Conservation (phyloP, 2,113 vertebrate species). For the Odocoileus hemionus region DNA sequence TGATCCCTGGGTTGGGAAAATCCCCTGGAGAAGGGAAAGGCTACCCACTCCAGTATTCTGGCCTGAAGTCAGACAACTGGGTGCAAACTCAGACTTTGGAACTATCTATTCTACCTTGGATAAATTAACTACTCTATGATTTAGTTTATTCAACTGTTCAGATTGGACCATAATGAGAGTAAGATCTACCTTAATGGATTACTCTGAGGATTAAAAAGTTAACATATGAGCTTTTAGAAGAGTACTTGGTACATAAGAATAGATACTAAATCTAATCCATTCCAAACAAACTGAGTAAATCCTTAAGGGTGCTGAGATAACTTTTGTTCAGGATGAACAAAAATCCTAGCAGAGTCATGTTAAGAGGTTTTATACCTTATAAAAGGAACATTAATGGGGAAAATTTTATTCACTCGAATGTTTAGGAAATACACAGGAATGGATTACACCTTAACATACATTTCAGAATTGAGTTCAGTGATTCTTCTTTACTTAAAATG, state of each 20-base stretch:
- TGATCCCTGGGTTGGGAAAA: neutral
- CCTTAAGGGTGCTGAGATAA: neutral
- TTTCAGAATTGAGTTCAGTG: neutral
- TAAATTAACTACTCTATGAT: neutral
- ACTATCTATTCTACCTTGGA: neutral
- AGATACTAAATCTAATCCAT: neutral
- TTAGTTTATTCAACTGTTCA: neutral
- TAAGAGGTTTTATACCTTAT: neutral
- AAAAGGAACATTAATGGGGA: neutral
- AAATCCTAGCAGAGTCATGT: neutral
- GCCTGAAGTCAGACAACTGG: neutral
- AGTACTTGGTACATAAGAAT: neutral
- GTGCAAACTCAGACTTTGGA: neutral
- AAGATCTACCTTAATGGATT: neutral
- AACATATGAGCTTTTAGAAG: neutral
- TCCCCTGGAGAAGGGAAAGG: neutral
- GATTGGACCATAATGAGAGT: neutral
- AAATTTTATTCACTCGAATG: neutral
- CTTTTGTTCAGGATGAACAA: neutral
- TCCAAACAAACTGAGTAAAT: neutral
- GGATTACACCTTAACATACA: neutral
- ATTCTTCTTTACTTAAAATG: conserved; percentile 52
- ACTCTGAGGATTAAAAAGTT: neutral
- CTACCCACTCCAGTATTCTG: neutral
- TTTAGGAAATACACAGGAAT: neutral